A percentile compares a stretch with the other conserved stretches of the same genome.
phyloP scores from a whole-genome alignment of 2,113 vertebrate species.

The Tricholaema leucomelas region DNA sequence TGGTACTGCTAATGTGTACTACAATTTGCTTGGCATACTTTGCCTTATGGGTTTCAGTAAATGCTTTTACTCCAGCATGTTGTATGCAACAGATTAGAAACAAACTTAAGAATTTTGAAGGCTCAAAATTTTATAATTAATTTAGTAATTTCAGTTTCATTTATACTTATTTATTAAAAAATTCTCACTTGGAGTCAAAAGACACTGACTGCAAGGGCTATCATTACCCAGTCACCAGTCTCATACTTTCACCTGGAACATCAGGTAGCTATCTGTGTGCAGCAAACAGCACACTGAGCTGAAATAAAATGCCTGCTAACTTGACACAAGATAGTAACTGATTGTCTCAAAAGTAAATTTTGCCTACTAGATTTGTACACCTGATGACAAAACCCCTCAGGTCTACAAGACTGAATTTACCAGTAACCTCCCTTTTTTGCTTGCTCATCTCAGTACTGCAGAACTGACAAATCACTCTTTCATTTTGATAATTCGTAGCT shows the following conservation, averaged over 20 bases:
- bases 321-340: not conserved
- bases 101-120: not conserved
- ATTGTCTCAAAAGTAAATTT: not conserved
- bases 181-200: not conserved
- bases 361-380: not conserved
- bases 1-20: not conserved
- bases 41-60: not conserved
- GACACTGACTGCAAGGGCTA: not conserved
- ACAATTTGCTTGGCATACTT: not conserved
- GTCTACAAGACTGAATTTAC: not conserved
- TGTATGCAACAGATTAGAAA: not conserved
- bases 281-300: not conserved
- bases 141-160: not conserved
- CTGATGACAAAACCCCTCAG: not conserved
- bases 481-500: not conserved
- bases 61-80: not conserved
- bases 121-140: not conserved
- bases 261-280: not conserved
- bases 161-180: not conserved
- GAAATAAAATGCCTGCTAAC: not conserved
- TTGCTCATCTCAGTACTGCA: not conserved
- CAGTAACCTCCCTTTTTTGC: not conserved
- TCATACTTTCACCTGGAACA: not conserved
- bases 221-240: not conserved
- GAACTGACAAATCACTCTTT: not conserved